Evolutionary conservation across 2,113 vertebrate species (phyloP), one percentile per base, ranked within the genome.

Genomic region (Haliaeetus leucogaster): DNA sequence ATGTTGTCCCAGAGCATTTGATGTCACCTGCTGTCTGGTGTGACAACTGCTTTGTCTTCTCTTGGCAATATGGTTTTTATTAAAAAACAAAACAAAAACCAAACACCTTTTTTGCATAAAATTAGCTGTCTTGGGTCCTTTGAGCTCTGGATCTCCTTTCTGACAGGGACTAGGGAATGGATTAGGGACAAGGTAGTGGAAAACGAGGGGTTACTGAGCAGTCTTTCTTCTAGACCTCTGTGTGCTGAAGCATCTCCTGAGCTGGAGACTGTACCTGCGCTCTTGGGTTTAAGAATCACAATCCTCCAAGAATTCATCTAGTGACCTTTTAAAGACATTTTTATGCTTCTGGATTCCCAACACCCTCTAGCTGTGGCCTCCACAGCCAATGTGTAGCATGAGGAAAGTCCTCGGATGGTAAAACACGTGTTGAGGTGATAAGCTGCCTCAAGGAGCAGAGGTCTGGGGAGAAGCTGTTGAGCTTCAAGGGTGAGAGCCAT

Each of bases 381-480:
- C n/a, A 3, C 9, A 7, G 63, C 20, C 2, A 13, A 15, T 2
- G 16, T 5, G 27, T 13, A 21, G 13, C 29, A 1, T 3, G 42
- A 68, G 67, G 67, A 10, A 6, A 15, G 40, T 36, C 78, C 18
- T 80, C 11, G 0, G 25, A 15, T 17, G 11, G 48, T 21, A 18
- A 45, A 55, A 16, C 12, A 8, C 3, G 1, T 5, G 62, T 29
- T 1, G 4, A 42, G 56, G 27, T 29, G 55, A 61, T 16, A 9
- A 83, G 18, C 67, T 19, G 25, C 67, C 56, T 21, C 0, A 10
- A 67, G 79, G 42, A 56, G 36, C 1, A 23, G 77, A 11, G 43
- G 26, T 10, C 53, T 2, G 5, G 29, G 25, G 36, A 42, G 25
- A 34, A 36, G 55, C 55, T 17, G 43, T 7, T 13, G 80, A 40